phyloP scores from a whole-genome alignment of 2,888 invertebrate species.

The Leptopilina myrica region DNA sequence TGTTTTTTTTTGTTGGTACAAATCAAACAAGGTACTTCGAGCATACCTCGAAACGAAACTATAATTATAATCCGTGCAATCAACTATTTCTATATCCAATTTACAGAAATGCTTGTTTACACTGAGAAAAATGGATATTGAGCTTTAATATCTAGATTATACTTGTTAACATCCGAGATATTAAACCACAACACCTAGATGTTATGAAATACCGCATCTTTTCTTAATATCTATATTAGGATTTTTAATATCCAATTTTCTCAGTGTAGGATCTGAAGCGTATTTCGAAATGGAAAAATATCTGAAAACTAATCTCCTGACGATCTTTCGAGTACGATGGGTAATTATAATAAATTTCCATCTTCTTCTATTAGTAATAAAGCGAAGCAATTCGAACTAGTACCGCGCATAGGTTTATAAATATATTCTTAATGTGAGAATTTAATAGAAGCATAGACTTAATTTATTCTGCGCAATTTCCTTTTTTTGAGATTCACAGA shows the following conservation, averaged over 20 bases:
- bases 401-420: neutral
- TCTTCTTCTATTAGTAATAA: neutral
- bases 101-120: too few relatives aligned
- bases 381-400: neutral
- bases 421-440: neutral
- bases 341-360: conserved; percentile 8
- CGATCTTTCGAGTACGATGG: neutral
- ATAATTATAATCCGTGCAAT: too few relatives aligned
- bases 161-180: too few relatives aligned
- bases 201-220: too few relatives aligned
- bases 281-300: neutral
- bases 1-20: neutral
- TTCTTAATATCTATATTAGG: too few relatives aligned
- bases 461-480: conserved; percentile 13
- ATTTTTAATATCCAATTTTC: too few relatives aligned
- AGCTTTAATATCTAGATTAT: too few relatives aligned
- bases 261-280: neutral
- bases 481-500: conserved; percentile 2
- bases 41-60: too few relatives aligned
- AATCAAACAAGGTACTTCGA: too few relatives aligned
- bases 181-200: too few relatives aligned
- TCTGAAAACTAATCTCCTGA: neutral
- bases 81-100: neutral
- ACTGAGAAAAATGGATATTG: too few relatives aligned
- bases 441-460: neutral